Conservation (phyloP, 1,140 invertebrate genomes). For the Metopolophium dirhodum region DNA sequence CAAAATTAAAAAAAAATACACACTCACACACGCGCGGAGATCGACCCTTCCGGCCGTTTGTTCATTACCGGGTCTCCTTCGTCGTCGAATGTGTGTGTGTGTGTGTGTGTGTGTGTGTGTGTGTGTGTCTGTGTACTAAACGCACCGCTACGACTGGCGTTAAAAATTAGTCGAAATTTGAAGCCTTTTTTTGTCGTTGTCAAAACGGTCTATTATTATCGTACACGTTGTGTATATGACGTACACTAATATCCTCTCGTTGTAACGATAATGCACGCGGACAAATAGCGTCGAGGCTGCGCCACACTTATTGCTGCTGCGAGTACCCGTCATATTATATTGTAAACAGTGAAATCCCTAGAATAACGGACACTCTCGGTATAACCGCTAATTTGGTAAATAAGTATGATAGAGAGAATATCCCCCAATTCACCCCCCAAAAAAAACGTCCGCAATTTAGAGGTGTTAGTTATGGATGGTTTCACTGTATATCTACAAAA, state of each 20-base stretch:
- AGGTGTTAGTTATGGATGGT: too few relatives aligned
- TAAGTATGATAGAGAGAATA: too few relatives aligned
- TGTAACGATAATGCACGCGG: background rate
- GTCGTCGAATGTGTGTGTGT: background rate
- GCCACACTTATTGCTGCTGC: too few relatives aligned
- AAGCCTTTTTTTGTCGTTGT: background rate
- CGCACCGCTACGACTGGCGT: too few relatives aligned
- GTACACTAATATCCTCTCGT: background rate
- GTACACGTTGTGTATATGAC: background rate
- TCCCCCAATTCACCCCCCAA: too few relatives aligned
- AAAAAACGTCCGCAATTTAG: too few relatives aligned
- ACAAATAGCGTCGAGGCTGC: too few relatives aligned
- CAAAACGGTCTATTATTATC: background rate
- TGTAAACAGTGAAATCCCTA: too few relatives aligned
- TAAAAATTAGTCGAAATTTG: conserved; percentile 49
- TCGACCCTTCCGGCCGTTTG: conserved; percentile 55
- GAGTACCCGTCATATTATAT: too few relatives aligned
- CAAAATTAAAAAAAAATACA: conserved; percentile 53
- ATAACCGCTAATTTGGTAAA: too few relatives aligned
- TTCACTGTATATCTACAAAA: too few relatives aligned
- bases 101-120: background rate
- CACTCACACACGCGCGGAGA: conserved; percentile 2
- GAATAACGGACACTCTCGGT: background rate
- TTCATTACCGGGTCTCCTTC: background rate
- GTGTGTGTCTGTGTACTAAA: background rate